phyloP scores from a whole-genome alignment of 1,140 invertebrate species.

The Grapholita molesta region DNA sequence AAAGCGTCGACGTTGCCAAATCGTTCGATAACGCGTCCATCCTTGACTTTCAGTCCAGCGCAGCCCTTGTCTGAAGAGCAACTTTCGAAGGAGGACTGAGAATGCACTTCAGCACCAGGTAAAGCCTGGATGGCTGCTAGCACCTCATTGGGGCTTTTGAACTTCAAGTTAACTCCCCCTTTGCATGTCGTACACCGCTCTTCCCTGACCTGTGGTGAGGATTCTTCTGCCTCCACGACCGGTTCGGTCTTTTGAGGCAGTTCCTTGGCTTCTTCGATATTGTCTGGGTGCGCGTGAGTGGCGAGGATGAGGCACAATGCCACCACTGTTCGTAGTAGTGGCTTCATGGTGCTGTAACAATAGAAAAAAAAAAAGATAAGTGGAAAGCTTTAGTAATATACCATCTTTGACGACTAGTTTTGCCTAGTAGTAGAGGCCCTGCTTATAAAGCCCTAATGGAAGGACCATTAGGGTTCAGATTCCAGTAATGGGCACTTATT shows the following conservation, averaged over 20 bases:
- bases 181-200: constrained; percentile 57
- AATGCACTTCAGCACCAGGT: constrained; percentile 63
- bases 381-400: constrained; percentile 4
- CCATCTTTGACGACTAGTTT: too few relatives aligned
- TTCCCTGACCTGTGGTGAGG: constrained; percentile 44
- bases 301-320: constrained; percentile 51
- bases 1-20: constrained; percentile 65
- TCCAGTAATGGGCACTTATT: too few relatives aligned
- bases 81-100: constrained; percentile 64
- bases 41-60: constrained; percentile 69
- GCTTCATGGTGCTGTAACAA: constrained; percentile 74
- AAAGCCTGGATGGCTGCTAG: constrained; percentile 47
- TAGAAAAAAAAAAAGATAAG: not conserved
- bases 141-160: constrained; percentile 49
- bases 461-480: too few relatives aligned
- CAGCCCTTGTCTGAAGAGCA: constrained; percentile 70
- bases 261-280: constrained; percentile 56
- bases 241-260: constrained; percentile 50
- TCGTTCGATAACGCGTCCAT: constrained; percentile 62
- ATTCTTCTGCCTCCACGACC: constrained; percentile 48
- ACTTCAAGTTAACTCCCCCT: constrained; percentile 31
- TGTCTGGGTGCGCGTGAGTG: constrained; percentile 52
- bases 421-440: too few relatives aligned
- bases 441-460: too few relatives aligned
- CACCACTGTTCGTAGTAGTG: constrained; percentile 62